Conservation (phyloP, 2,797 vertebrate genomes). For the Diplodus sargus region DNA sequence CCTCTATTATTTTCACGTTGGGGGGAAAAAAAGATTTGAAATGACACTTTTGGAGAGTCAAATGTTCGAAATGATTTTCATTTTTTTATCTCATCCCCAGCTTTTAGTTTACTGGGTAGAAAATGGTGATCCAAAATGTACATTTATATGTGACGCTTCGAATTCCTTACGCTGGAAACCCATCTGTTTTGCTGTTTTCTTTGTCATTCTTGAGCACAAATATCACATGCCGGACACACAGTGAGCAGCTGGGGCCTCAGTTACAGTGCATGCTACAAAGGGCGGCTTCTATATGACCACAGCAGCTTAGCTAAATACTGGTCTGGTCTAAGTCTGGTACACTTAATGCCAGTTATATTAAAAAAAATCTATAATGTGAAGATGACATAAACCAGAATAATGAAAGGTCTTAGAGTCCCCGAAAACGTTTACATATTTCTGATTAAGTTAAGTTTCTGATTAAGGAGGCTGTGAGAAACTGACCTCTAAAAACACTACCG, state of each 20-base stretch:
- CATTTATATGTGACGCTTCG: not conserved
- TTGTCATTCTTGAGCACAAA: not conserved
- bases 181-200: not conserved
- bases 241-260: not conserved
- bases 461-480: constrained; percentile 3
- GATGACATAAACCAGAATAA: not conserved
- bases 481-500: not conserved
- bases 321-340: no score
- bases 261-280: not conserved
- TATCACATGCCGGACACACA: not conserved
- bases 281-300: not conserved
- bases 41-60: constrained; percentile 11
- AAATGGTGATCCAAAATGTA: not conserved
- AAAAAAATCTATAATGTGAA: not conserved
- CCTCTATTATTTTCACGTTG: constrained; percentile 29
- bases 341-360: not conserved
- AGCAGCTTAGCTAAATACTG: not conserved
- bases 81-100: not conserved
- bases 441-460: not conserved
- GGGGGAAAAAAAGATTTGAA: constrained; percentile 10
- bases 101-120: constrained; percentile 1
- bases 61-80: constrained; percentile 7
- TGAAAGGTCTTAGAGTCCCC: not conserved
- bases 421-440: not conserved
- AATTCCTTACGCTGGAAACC: not conserved